These are phyloP conservation scores for Rhagium mordax DNA, from an alignment of 2,888 invertebrate genomes.

Conservation along the genomic window DNA sequence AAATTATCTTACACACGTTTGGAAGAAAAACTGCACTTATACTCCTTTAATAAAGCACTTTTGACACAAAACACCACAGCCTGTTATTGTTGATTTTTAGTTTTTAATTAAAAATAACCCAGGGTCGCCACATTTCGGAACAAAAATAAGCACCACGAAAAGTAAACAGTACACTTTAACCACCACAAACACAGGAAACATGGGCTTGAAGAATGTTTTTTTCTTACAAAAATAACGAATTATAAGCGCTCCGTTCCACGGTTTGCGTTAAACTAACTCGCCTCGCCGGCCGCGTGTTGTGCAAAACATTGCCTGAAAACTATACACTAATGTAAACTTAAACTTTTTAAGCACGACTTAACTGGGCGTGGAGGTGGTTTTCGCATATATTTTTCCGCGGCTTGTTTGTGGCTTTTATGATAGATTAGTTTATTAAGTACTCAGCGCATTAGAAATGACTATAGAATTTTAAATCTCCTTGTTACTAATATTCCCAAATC, in stretches of 20 bases:
- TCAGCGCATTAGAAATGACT: background rate
- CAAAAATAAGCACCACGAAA: background rate
- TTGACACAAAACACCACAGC: background rate
- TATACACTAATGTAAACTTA: slow-evolving; percentile 22
- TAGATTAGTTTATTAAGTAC: slow-evolving; percentile 7
- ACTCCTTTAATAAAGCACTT: too few relatives aligned
- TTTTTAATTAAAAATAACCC: background rate
- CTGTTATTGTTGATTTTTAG: background rate
- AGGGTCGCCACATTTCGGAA: background rate
- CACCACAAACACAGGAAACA: background rate
- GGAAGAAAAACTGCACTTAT: background rate
- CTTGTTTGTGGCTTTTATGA: slow-evolving; percentile 5
- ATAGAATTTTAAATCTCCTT: background rate
- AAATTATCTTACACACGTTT: background rate
- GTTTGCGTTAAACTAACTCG: slow-evolving; percentile 21
- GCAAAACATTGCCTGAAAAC: slow-evolving; percentile 30
- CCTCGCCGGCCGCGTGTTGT: slow-evolving; percentile 15
- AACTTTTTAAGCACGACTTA: slow-evolving; percentile 18
- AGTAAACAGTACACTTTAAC: background rate
- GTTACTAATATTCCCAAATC: too few relatives aligned
- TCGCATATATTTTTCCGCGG: slow-evolving; percentile 5
- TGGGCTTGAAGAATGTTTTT: background rate
- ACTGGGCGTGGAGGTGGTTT: slow-evolving; percentile 24
- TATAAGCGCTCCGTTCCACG: slow-evolving; percentile 23
- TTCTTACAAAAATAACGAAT: slow-evolving; percentile 9